A percentile compares a stretch with the other conserved stretches of the same genome.
phyloP scores from a whole-genome alignment of 2,797 vertebrate genomes.

The Tokudaia muenninki region DNA sequence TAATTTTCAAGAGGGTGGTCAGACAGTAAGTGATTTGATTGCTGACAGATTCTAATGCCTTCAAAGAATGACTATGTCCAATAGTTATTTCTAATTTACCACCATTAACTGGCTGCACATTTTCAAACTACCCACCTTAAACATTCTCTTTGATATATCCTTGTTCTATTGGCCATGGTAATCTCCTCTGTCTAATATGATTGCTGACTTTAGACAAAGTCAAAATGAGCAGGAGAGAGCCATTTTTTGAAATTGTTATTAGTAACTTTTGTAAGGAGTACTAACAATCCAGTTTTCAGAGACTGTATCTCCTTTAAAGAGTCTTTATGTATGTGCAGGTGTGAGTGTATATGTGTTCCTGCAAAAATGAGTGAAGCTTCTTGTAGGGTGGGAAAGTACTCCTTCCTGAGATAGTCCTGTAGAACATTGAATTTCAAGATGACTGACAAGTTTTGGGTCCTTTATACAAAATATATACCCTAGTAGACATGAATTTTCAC shows the following conservation, averaged over 20 bases:
- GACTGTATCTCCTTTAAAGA: background rate
- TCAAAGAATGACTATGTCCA: background rate
- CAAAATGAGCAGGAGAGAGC: background rate
- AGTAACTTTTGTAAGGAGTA: background rate
- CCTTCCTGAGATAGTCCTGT: background rate
- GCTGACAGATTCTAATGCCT: background rate
- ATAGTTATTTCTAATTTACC: background rate
- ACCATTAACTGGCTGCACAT: background rate
- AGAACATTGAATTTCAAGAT: background rate
- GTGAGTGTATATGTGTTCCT: background rate
- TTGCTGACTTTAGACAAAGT: background rate
- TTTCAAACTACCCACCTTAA: conserved; percentile 22
- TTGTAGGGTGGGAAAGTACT: background rate
- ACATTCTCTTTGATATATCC: background rate
- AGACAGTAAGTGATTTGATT: background rate
- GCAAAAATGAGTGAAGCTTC: background rate
- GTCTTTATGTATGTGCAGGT: background rate
- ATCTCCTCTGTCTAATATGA: background rate
- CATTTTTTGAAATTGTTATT: background rate
- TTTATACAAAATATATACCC: background rate
- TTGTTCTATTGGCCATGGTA: background rate
- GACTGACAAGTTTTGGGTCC: background rate
- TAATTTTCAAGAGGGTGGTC: background rate
- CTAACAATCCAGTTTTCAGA: background rate
- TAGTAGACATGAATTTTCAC: background rate